Percentiles rank a stretch among this genome's conserved stretches.
Evolutionary conservation across 2,888 invertebrate genomes (phyloP).

Genomic region (Oasisia sp.): DNA sequence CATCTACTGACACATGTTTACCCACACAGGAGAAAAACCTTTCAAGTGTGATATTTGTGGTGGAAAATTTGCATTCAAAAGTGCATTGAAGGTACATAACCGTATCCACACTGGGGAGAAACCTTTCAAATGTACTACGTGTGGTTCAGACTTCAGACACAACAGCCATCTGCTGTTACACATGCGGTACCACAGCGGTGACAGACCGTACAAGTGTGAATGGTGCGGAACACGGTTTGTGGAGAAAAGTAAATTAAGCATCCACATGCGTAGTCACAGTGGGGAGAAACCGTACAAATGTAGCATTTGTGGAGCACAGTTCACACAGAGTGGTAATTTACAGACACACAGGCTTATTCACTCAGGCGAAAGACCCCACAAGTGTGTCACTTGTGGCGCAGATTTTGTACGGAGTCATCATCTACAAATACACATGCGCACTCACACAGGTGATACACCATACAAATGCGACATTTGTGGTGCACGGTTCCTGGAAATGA

Average conservation of each 20-base stretch:
- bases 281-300: background rate
- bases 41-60: background rate
- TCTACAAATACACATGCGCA: too few relatives aligned
- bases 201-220: too few relatives aligned
- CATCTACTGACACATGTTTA: background rate
- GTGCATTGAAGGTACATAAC: background rate
- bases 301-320: background rate
- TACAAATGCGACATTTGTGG: too few relatives aligned
- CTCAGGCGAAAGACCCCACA: background rate
- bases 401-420: too few relatives aligned
- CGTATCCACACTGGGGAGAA: background rate
- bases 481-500: too few relatives aligned
- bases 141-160: too few relatives aligned
- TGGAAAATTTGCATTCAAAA: background rate
- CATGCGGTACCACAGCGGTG: background rate
- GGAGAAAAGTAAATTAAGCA: too few relatives aligned
- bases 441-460: too few relatives aligned
- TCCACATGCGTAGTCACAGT: background rate
- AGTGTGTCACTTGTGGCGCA: background rate
- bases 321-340: too few relatives aligned
- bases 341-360: background rate
- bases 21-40: background rate
- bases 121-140: background rate
- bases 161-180: too few relatives aligned
- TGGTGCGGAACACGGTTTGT: too few relatives aligned